Percentiles rank a stretch among this genome's conserved stretches.
These are phyloP conservation scores for Cryptoprocta ferox DNA, from an alignment of 2,797 vertebrate genomes.

Conservation along the genomic window DNA sequence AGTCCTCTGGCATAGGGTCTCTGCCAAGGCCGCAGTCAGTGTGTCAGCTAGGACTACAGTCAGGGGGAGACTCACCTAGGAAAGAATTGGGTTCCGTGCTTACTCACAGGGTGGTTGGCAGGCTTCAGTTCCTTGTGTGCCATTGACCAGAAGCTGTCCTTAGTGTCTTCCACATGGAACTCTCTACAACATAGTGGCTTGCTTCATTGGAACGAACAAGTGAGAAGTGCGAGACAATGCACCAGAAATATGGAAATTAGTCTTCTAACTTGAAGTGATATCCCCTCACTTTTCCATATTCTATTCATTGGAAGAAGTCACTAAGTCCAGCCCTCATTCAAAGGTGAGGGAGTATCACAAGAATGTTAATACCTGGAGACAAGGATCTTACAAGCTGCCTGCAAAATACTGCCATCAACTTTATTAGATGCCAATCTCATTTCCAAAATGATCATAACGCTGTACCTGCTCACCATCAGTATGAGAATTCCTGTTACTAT, in stretches of 20 bases:
- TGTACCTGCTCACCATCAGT: neutral
- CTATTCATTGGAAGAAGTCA: neutral
- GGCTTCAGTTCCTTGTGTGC: neutral
- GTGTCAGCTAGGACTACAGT: neutral
- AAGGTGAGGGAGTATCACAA: neutral
- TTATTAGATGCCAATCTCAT: neutral
- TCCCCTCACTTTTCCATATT: neutral
- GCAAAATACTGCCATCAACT: neutral
- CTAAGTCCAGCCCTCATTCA: neutral
- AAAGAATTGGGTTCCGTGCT: neutral
- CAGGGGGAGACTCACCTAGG: neutral
- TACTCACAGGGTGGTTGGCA: neutral
- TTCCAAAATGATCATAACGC: neutral
- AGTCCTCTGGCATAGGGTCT: neutral
- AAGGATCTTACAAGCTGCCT: neutral
- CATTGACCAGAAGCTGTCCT: neutral
- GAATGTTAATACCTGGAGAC: neutral
- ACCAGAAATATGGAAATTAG: neutral
- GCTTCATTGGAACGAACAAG: neutral
- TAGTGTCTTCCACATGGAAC: neutral
- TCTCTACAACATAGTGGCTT: neutral
- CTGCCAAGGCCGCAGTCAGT: neutral
- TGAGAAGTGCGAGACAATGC: neutral
- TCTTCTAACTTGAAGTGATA: neutral
- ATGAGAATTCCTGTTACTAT: neutral